phyloP scores from a whole-genome alignment of 2,113 vertebrate species.

The Bothrops jararaca region DNA sequence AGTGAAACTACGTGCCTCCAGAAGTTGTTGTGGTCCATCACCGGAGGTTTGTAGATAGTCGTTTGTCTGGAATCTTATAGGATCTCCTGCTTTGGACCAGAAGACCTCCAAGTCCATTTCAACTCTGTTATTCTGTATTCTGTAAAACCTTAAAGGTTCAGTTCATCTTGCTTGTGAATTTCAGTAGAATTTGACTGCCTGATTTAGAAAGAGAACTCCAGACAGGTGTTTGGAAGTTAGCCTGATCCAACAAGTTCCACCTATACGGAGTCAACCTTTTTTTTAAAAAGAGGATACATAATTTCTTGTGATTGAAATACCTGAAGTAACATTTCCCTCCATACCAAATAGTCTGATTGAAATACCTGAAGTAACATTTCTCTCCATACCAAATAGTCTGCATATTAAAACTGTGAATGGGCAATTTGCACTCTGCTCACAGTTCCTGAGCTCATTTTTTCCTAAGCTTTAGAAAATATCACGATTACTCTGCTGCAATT shows the following conservation, averaged over 20 bases:
- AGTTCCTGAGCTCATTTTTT: background rate
- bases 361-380: background rate
- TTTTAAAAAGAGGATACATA: background rate
- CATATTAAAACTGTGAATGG: background rate
- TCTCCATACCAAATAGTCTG: background rate
- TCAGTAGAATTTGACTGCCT: background rate
- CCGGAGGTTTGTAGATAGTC: no score
- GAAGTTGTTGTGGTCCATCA: no score
- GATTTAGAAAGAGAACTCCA: background rate
- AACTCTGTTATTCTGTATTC: no score
- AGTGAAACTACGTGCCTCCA: no score
- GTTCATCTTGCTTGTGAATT: background rate
- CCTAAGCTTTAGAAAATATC: background rate
- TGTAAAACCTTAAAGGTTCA: background rate
- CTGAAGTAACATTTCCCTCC: background rate
- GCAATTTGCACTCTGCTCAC: background rate
- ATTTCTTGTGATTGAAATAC: background rate
- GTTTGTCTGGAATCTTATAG: no score
- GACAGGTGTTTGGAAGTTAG: background rate
- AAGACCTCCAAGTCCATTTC: no score
- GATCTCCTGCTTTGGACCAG: no score
- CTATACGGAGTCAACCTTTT: background rate
- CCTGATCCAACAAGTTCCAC: background rate
- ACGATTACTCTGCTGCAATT: background rate
- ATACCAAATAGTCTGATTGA: background rate